Base-by-base conservation (phyloP, 37 sponge, comb jelly and placozoan species). In the Theonella swinhoei region DNA sequence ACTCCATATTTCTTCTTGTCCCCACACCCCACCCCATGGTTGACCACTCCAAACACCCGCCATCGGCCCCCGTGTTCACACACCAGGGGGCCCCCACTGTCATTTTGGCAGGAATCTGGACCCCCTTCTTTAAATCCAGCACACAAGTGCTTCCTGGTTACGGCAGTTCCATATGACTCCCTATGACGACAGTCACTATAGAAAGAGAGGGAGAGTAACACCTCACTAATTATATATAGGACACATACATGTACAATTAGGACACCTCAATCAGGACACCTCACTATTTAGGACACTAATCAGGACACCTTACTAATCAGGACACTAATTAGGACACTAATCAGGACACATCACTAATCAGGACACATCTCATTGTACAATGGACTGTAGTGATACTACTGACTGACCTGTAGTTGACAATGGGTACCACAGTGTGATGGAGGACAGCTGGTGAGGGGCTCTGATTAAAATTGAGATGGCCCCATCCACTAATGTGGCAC, bases 81-180 rank as follows among this genome's bases (percentile, higher is more conserved):
- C 24, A 82, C 80, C 62, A 89, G 68, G 20, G 90, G 90, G 1
- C 90, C 90, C 26, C 90, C 90, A 28, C 85, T 85, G 85, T 89
- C 90, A 84, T 79, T 84, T 75, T 80, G 85, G 43, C 90, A 89
- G 11, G 85, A 47, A 61, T 82, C 86, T 43, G 38, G 42, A 3
- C 81, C 76, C 3, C 83, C 87, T 3, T 75, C 79, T 30, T 37
- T 26, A 35, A 54, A 83, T 1, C 79, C 79, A 3, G 84, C 89
- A 89, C 85, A 89, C 31, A 89, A 73, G 28, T 38, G 29, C 71
- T 77, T 80, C n/a, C 36, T n/a, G 39, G 70, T 70, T 9, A 85
- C 34, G 40, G 38, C 1, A 22, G 2, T 54, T 4, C 67, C 42
- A 39, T 83, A 83, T 0, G 84, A 63, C 33, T 74, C 30, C 23